Conservation (phyloP, 2,797 vertebrate species). For the Sebastes ruberrimus region DNA sequence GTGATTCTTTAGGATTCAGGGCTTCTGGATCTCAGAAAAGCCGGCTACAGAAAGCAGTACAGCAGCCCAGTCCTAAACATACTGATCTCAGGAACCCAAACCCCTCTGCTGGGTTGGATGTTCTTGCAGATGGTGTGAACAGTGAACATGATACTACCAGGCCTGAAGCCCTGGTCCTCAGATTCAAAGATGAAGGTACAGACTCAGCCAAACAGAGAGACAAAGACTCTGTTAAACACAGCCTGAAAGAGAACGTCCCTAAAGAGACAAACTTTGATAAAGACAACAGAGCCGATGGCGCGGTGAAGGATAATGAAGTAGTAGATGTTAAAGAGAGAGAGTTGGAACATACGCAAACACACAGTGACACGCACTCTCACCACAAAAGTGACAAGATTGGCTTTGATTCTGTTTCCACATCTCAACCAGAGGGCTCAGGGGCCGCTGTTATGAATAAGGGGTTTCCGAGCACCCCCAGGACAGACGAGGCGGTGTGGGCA, state of each 20-base stretch:
- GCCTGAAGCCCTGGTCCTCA: neutral
- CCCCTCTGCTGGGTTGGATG: neutral
- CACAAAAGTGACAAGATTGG: neutral
- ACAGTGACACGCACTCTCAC: neutral
- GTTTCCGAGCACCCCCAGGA: constrained; percentile 76
- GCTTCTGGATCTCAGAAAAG: neutral
- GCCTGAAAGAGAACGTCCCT: neutral
- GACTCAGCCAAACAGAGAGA: neutral
- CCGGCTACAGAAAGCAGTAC: neutral
- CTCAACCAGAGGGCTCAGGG: neutral
- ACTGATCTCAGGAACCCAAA: neutral
- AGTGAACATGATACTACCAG: neutral
- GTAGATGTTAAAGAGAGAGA: constrained; percentile 63
- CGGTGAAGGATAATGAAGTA: constrained; percentile 2
- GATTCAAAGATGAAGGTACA: constrained; percentile 7
- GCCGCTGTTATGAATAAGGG: neutral
- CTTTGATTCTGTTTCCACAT: neutral
- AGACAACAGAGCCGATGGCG: neutral
- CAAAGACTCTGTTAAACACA: neutral
- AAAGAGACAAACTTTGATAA: constrained; percentile 14
- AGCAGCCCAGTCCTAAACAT: neutral
- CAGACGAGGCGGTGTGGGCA: constrained; percentile 90
- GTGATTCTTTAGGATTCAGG: neutral
- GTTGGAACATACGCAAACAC: neutral
- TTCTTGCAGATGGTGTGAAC: neutral